Evolutionary conservation across 2,888 invertebrate genomes (phyloP), one percentile per base, ranked within the genome.

Genomic region (Rhagonycha lutea): DNA sequence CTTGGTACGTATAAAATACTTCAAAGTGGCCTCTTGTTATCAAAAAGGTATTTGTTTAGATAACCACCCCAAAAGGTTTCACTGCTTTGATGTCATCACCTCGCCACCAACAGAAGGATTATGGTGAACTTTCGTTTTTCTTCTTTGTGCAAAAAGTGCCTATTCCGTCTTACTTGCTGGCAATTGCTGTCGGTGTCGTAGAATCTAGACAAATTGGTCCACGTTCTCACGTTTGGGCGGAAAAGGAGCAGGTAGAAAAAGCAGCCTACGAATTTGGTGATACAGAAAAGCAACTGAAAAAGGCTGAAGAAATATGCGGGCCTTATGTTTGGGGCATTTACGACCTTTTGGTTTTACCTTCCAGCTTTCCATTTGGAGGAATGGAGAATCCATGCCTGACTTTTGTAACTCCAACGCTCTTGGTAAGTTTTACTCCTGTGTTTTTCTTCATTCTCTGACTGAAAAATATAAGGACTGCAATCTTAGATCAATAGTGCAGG

Each of bases 331-430:
- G 98, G 98, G 94, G 94, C 7, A 91, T 93, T 81, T 98, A 98
- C 87, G 98, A 98, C 88, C 85, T 95, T 75, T 88, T 98, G 60
- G 95, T 98, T 61, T 90, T 98, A 84, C 98, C 98, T 0, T 96
- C 98, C 0, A 94, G 95, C 79, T 98, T 98, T 89, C 97, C 98
- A 0, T 98, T 93, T 86, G 98, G 98, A 0, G 98, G 98, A 18
- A 98, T 98, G 98, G 98, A 98, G 88, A 98, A 98, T 89, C 98
- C 98, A 0, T 98, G 98, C 86, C 88, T 98, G 69, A 98, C 98
- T 0, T 98, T 98, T 88, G 94, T 98, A 3, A 98, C 98, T 0
- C 98, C 98, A 4, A 98, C 98, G 0, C 85, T 98, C 69, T 88
- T 98, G 89, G 95, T 94, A 86, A 90, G 89, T 85, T 32, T 72